Conservation (phyloP, 1,140 invertebrate species). For the Paraescarpia echinospica region DNA sequence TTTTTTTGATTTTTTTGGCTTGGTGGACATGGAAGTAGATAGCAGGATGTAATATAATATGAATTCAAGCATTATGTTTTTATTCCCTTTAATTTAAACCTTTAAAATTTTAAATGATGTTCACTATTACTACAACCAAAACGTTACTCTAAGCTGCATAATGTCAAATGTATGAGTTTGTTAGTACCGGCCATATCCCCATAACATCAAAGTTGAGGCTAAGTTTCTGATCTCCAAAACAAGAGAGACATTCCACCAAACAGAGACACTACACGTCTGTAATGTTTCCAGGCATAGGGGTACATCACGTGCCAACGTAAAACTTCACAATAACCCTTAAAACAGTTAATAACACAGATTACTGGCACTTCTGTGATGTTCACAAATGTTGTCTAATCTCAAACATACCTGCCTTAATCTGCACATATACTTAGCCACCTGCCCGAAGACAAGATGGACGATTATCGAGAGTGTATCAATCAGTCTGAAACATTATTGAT, state of each 20-base stretch:
- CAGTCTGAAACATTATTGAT: neutral
- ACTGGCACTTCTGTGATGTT: neutral
- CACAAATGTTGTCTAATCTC: neutral
- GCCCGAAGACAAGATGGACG: neutral
- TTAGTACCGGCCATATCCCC: neutral
- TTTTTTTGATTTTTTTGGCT: no score
- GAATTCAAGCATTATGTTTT: no score
- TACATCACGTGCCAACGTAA: neutral
- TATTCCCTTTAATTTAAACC: no score
- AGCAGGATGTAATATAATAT: no score
- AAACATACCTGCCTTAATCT: neutral
- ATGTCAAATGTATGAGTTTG: neutral
- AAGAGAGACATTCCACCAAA: neutral
- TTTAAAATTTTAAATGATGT: neutral
- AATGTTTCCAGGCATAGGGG: neutral
- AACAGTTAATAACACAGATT: neutral
- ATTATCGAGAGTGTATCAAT: slow-evolving; percentile 6
- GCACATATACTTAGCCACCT: neutral
- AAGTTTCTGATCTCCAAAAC: neutral
- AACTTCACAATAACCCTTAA: neutral
- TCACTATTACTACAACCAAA: neutral
- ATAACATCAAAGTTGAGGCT: neutral
- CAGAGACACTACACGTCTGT: no score
- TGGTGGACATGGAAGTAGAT: no score
- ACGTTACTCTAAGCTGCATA: neutral